A percentile compares a stretch with the other conserved stretches of the same genome.
These are phyloP conservation scores for Coryphaenoides rupestris DNA, from an alignment of 2,113 vertebrate species.

Conservation along the genomic window DNA sequence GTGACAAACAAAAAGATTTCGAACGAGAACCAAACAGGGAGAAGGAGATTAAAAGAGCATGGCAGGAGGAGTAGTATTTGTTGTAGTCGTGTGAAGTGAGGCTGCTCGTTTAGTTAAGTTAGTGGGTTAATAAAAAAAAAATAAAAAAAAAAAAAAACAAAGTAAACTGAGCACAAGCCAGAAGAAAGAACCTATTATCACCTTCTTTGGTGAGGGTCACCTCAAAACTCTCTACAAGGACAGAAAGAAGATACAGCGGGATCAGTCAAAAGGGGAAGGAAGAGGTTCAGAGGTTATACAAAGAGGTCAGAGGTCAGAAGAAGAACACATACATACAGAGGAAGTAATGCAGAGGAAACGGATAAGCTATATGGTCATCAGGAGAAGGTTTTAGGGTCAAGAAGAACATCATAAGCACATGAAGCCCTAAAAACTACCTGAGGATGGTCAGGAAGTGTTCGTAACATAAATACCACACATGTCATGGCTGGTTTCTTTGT, in stretches of 20 bases:
- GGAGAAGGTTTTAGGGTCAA: constrained; percentile 12
- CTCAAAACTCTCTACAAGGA: constrained; percentile 98
- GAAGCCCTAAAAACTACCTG: no score
- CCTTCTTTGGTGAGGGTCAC: constrained; percentile 99
- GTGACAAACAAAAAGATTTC: constrained; percentile 45
- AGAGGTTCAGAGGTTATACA: constrained; percentile 60
- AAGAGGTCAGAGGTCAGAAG: constrained; percentile 28
- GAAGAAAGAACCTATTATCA: constrained; percentile 96
- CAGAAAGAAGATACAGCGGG: constrained; percentile 96
- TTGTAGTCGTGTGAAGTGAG: constrained; percentile 83
- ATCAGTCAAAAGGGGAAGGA: constrained; percentile 86
- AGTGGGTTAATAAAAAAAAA: constrained; percentile 89
- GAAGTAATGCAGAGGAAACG: constrained; percentile 36
- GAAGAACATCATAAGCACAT: not conserved
- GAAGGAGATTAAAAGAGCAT: constrained; percentile 74
- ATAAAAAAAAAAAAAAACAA: constrained; percentile 67
- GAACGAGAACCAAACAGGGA: constrained; percentile 75
- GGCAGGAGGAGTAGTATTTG: constrained; percentile 79
- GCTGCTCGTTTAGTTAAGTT: constrained; percentile 92
- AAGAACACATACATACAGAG: not conserved
- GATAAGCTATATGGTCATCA: constrained; percentile 39
- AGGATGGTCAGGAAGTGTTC: no score
- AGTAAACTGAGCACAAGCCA: constrained; percentile 77
- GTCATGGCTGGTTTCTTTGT: no score
- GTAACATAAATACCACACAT: no score